Conservation (phyloP, 30 jellyfish, hydroid and myxozoan species). For the Aurelia sp. region DNA sequence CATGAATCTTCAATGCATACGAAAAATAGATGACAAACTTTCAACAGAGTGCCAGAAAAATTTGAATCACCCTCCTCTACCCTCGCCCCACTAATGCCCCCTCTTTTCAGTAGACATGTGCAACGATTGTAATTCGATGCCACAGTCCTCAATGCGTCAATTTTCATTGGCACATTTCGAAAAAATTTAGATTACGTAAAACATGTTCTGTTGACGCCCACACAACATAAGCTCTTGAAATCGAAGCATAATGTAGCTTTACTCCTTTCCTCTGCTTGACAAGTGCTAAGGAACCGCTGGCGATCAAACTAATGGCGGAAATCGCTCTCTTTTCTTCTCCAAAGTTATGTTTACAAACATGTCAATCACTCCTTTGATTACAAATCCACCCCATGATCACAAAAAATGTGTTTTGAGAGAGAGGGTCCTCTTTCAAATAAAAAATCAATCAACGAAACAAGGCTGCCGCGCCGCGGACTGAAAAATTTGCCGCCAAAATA, state of each 20-base stretch:
- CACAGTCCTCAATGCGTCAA: background rate
- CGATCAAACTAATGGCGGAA: constrained; percentile 59
- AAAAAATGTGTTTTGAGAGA: background rate
- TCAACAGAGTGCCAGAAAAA: no score
- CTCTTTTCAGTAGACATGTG: background rate
- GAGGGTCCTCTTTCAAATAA: constrained; percentile 32
- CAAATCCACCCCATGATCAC: constrained; percentile 56
- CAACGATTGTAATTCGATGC: no score
- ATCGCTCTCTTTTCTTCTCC: constrained; percentile 58
- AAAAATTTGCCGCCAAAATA: constrained; percentile 21
- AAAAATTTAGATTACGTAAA: constrained; percentile 7
- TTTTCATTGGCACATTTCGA: background rate
- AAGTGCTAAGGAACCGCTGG: constrained; percentile 49
- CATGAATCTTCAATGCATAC: no score
- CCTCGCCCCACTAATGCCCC: background rate
- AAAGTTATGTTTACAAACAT: constrained; percentile 49
- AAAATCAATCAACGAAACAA: constrained; percentile 10
- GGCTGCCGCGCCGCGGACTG: background rate
- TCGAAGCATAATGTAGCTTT: constrained; percentile 12
- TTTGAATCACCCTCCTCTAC: no score
- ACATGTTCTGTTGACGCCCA: constrained; percentile 35
- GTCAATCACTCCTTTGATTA: constrained; percentile 31
- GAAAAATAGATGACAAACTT: no score
- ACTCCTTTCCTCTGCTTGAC: constrained; percentile 45
- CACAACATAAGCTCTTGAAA: constrained; percentile 30